Conservation (phyloP, 2,113 vertebrate genomes). For the Pithys albifrons region DNA sequence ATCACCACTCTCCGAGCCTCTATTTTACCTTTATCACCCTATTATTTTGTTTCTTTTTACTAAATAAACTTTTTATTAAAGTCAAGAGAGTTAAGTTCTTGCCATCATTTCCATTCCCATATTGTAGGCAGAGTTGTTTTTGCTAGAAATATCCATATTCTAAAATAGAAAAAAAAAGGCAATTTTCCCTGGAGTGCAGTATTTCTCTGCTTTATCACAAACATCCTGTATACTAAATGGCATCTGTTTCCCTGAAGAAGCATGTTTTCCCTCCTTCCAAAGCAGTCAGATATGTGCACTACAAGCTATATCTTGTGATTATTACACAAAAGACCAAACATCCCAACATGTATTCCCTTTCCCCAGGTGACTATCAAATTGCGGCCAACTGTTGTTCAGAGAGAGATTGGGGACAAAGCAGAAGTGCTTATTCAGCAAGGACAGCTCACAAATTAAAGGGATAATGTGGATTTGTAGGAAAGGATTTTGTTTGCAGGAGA, state of each 20-base stretch:
- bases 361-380: background rate
- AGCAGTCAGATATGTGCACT: background rate
- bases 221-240: background rate
- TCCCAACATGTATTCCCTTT: background rate
- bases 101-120: background rate
- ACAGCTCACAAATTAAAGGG: background rate
- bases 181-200: background rate
- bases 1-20: background rate
- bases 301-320: background rate
- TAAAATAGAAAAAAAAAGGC: background rate
- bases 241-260: background rate
- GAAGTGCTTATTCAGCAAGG: background rate
- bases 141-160: background rate
- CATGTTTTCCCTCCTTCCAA: background rate
- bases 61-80: background rate
- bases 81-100: background rate
- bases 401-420: background rate
- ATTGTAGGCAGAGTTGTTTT: background rate
- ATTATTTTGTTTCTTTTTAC: background rate
- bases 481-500: background rate
- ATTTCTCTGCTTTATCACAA: background rate
- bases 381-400: background rate
- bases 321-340: background rate
- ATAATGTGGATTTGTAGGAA: rapidly evolving
- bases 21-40: rapidly evolving